phyloP scores from a whole-genome alignment of 37 sponge, comb jelly and placozoan genomes.

The Halichondria panicea region DNA sequence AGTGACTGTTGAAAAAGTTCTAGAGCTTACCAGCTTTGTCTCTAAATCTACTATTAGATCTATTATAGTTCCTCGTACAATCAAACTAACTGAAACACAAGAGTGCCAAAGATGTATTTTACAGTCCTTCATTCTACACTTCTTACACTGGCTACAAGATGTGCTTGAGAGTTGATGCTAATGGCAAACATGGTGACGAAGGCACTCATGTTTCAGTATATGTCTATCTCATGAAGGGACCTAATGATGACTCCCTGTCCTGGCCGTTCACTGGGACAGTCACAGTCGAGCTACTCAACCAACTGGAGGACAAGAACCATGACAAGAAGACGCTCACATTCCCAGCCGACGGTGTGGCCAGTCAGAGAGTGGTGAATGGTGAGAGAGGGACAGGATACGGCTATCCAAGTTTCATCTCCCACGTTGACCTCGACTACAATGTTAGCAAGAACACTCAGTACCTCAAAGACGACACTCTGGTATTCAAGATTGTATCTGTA shows the following conservation, averaged over 20 bases:
- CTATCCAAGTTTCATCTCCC: too few species aligned
- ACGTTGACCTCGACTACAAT: too few species aligned
- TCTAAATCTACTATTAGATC: too few species aligned
- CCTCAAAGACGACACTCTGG: too few species aligned
- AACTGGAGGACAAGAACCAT: constrained; percentile 33
- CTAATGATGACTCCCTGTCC: constrained; percentile 30
- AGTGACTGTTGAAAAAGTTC: too few species aligned
- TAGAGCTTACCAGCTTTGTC: too few species aligned
- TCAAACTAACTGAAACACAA: too few species aligned
- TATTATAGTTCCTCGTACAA: too few species aligned
- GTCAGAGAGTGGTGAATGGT: neutral
- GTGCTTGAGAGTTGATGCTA: constrained; percentile 34
- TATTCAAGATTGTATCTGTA: too few species aligned
- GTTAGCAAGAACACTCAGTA: too few species aligned
- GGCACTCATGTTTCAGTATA: constrained; percentile 40
- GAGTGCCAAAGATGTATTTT: neutral
- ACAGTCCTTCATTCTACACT: constrained; percentile 35
- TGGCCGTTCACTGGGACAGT: constrained; percentile 29
- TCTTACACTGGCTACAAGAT: constrained; percentile 36
- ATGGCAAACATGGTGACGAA: constrained; percentile 32
- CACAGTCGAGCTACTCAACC: constrained; percentile 46
- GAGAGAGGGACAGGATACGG: too few species aligned
- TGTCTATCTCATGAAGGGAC: constrained; percentile 39
- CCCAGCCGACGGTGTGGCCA: neutral
- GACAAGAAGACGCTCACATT: neutral